These are phyloP conservation scores for Parazoanthus swiftii DNA, from an alignment of 92 coral and sea anemone genomes.

Conservation along the genomic window DNA sequence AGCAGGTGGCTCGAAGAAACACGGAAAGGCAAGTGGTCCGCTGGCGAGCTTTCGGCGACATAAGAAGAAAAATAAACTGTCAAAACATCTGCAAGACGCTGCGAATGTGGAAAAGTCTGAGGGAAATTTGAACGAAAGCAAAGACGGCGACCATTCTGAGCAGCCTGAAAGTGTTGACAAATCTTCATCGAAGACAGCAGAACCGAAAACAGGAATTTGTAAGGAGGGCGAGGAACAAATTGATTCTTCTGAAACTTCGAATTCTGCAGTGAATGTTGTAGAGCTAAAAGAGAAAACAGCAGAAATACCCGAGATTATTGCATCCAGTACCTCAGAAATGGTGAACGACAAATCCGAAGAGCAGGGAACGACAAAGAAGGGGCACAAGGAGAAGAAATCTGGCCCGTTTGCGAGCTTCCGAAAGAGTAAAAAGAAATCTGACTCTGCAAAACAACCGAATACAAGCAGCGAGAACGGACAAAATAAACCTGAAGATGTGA, in stretches of 20 bases:
- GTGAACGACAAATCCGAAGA: constrained; percentile 14
- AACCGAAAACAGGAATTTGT: neutral
- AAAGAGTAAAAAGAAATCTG: constrained; percentile 33
- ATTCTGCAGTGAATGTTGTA: constrained; percentile 6
- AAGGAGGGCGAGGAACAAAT: neutral
- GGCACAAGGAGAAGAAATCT: constrained; percentile 5
- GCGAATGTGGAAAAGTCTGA: neutral
- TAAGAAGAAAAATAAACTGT: constrained; percentile 13
- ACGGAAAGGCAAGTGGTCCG: constrained; percentile 26
- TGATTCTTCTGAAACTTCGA: neutral
- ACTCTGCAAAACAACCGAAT: constrained; percentile 10
- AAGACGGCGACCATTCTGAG: neutral
- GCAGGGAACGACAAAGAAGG: constrained; percentile 1
- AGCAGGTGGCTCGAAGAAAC: constrained; percentile 44
- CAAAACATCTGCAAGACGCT: constrained; percentile 10
- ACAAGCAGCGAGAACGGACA: neutral
- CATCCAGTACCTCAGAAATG: constrained; percentile 13
- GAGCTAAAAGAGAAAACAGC: neutral
- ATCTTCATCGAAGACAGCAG: neutral
- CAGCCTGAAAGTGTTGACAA: neutral
- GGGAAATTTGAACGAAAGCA: constrained; percentile 2
- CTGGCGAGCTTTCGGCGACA: constrained; percentile 35
- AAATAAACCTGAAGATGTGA: constrained; percentile 5
- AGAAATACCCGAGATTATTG: neutral
- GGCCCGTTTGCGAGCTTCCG: constrained; percentile 41